Base-by-base conservation (phyloP, 2,113 vertebrate genomes). In the Spilogale gracilis region DNA sequence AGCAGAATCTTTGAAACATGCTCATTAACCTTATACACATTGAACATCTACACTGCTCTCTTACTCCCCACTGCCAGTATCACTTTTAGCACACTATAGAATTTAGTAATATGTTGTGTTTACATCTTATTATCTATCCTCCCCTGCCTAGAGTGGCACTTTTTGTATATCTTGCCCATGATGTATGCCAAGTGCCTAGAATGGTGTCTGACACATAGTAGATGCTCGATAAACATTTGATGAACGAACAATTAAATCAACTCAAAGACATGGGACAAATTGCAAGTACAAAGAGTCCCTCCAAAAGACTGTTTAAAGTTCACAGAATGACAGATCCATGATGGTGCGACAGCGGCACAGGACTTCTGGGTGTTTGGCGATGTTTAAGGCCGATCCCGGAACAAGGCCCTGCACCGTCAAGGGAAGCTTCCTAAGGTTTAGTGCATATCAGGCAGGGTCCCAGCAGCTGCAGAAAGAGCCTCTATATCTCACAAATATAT, bases 241-340 rank as follows among this genome's bases (percentile, higher is more conserved):
- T 87, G 45, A 88, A 50, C 91, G 63, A 94, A 95, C 74, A 94
- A 60, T n/a, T 13, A 5, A 82, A 30, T 38, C 65, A 95, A 85
- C 11, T n/a, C 27, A 16, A 81, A 69, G 27, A 88, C 45, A 30
- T 43, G 32, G 32, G 9, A 71, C 30, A 82, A 60, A 69, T 9
- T 30, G 32, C 58, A 92, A 80, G 52, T 90, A 63, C 2, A 58
- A 89, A 52, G 4, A n/a, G 17, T 25, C 8, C n/a, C 12, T 32
- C 38, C 7, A 1, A 79, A 60, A 43, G 27, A 85, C 10, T 56
- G 20, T 78, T 23, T 78, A 21, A 84, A 69, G 30, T 86, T 91
- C 25, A 9, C 8, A 76, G 25, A 80, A 71, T 52, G 65, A 14
- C 56, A 45, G 45, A 32, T 50, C 7, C 14, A 20, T 16, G 2